Conservation (phyloP, 2,888 invertebrate species). For the Melolontha melolontha region DNA sequence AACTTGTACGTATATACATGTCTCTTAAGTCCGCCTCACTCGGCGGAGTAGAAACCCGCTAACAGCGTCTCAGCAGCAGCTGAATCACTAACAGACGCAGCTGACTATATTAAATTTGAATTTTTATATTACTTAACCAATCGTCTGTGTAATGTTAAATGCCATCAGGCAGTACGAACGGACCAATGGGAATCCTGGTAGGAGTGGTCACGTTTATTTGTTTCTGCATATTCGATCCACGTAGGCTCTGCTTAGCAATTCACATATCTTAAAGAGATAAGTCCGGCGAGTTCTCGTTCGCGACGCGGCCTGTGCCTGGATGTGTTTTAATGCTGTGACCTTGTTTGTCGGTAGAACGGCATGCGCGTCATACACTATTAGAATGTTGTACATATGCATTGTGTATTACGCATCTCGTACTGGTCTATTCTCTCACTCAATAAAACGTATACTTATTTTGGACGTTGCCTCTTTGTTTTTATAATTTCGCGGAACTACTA, state of each 20-base stretch:
- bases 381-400: no score
- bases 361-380: conserved; percentile 46
- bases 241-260: conserved; percentile 58
- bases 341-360: conserved; percentile 54
- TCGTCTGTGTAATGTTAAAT: conserved; percentile 63
- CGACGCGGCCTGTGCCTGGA: conserved; percentile 2
- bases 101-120: conserved; percentile 64
- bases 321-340: conserved; percentile 46
- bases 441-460: no score
- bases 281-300: conserved; percentile 39
- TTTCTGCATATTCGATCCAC: conserved; percentile 63
- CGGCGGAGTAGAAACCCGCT: conserved; percentile 34
- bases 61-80: conserved; percentile 31
- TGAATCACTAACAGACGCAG: conserved; percentile 43
- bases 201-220: conserved; percentile 63
- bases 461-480: no score
- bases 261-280: conserved; percentile 55
- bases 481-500: no score
- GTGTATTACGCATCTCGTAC: no score
- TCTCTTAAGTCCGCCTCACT: conserved; percentile 34
- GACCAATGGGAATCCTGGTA: conserved; percentile 59
- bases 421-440: no score
- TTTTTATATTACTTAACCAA: conserved; percentile 66
- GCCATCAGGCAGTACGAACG: conserved; percentile 58
- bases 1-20: background rate